A percentile compares a stretch with the other conserved stretches of the same genome.
Evolutionary conservation across 2,113 vertebrate species (phyloP).

Genomic region (Callospermophilus lateralis): DNA sequence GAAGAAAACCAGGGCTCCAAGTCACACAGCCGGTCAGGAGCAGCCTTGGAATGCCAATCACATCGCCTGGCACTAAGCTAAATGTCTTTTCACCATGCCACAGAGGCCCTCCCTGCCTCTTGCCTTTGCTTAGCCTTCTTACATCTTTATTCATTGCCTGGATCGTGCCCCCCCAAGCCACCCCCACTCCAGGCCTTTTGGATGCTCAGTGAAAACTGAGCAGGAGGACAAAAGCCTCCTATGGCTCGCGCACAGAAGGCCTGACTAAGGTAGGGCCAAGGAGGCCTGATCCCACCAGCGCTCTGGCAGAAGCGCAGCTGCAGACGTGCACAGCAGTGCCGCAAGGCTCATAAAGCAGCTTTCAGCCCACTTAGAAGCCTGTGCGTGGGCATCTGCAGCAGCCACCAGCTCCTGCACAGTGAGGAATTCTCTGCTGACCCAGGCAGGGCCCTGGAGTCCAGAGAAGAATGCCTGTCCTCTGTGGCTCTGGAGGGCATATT

Average conservation of each 20-base stretch:
- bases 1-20: neutral
- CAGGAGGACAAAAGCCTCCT: constrained; percentile 39
- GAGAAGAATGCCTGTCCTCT: constrained; percentile 40
- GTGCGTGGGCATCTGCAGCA: neutral
- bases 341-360: constrained; percentile 67
- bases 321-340: neutral
- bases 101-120: neutral
- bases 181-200: neutral
- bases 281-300: neutral
- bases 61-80: neutral
- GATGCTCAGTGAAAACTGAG: constrained; percentile 7
- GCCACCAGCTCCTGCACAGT: constrained; percentile 46
- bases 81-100: neutral
- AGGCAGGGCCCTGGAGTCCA: neutral
- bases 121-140: neutral
- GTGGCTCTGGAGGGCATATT: constrained; percentile 52
- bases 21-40: neutral
- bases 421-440: constrained; percentile 58
- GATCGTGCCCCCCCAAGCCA: rapidly evolving
- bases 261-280: constrained; percentile 10
- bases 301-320: constrained; percentile 31
- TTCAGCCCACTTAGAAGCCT: constrained; percentile 55
- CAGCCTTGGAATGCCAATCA: neutral
- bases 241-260: neutral
- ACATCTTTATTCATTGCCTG: neutral